phyloP scores from a whole-genome alignment of 2,113 vertebrate genomes.

The Anolis carolinensis region DNA sequence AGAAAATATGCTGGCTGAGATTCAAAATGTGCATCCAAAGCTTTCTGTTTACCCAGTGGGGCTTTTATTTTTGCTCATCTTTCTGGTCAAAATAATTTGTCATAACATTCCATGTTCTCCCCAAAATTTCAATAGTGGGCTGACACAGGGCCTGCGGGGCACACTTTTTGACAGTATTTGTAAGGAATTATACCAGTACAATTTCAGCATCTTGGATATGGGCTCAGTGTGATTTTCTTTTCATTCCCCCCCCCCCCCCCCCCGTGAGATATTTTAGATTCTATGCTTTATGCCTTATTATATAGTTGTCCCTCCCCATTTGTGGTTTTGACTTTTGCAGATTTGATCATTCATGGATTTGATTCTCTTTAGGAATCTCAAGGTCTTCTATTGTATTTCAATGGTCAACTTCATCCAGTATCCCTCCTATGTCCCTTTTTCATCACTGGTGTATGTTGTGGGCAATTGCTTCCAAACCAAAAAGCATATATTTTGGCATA shows the following conservation, averaged over 20 bases:
- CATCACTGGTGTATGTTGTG: background rate
- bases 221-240: background rate
- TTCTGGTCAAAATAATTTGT: background rate
- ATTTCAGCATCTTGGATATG: background rate
- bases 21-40: background rate
- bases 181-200: background rate
- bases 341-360: no score
- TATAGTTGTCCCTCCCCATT: no score
- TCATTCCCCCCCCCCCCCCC: no score
- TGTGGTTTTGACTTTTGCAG: no score
- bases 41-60: background rate
- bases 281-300: background rate
- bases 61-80: background rate
- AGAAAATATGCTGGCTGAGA: no score
- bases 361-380: no score
- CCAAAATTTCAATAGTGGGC: no score
- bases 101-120: background rate
- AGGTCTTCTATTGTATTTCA: no score
- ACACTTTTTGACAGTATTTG: background rate
- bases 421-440: background rate
- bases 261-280: background rate
- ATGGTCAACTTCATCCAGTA: no score
- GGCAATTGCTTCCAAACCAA: background rate
- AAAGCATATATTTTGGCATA: background rate
- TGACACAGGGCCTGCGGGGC: background rate